Percentiles rank a stretch among this genome's conserved stretches.
phyloP scores from a whole-genome alignment of 2,797 vertebrate species.

The Chaetophractus vellerosus region DNA sequence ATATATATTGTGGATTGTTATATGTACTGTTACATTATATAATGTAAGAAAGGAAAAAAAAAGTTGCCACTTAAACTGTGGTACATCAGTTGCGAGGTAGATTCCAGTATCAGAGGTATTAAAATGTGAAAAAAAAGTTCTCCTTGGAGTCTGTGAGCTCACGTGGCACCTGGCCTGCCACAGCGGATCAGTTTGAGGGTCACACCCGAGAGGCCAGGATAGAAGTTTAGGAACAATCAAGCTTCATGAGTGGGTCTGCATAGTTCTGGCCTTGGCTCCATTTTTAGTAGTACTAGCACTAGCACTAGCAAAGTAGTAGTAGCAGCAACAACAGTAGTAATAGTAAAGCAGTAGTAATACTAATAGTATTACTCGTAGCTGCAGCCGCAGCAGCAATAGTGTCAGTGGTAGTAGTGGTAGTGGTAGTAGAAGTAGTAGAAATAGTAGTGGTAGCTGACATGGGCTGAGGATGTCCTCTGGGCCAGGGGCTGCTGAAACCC shows the following conservation, averaged over 20 bases:
- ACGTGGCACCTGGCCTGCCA: neutral
- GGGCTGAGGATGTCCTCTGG: neutral
- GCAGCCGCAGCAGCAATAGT: too few species aligned
- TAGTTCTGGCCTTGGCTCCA: neutral
- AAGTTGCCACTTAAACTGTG: neutral
- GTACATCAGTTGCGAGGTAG: neutral
- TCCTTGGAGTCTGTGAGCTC: neutral
- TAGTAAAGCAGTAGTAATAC: too few species aligned
- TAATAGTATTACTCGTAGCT: too few species aligned
- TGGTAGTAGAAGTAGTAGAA: too few species aligned
- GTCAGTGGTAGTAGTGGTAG: neutral
- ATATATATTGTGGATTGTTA: neutral
- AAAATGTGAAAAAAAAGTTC: conserved; percentile 14
- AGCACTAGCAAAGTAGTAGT: too few species aligned
- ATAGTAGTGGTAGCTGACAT: fast-evolving
- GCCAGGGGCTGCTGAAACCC: neutral
- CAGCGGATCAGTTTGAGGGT: neutral
- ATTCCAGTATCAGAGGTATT: neutral
- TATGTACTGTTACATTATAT: neutral
- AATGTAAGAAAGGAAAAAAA: neutral
- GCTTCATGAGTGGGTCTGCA: neutral
- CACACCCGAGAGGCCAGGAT: neutral
- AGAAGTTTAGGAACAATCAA: neutral
- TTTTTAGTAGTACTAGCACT: neutral
- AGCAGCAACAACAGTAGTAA: too few species aligned